Evolutionary conservation across 2,888 invertebrate species (phyloP).

Genomic region (Rhyacophila evoluta): DNA sequence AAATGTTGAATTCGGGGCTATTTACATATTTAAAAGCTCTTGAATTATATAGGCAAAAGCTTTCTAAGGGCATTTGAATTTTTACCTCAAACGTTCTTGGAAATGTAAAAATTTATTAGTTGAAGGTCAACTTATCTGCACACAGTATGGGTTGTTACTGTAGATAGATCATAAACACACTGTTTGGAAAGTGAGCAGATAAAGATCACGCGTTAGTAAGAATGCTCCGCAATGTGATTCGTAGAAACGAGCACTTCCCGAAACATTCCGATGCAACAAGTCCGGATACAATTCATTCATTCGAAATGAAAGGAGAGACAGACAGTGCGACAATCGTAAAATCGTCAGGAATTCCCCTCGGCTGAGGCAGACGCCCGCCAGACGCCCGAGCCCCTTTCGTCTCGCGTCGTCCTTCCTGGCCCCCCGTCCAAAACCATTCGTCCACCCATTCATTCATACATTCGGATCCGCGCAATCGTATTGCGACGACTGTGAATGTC

Average conservation of each 20-base stretch:
- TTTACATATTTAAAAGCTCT: too few species aligned
- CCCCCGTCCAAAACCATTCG: constrained; percentile 15
- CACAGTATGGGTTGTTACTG: too few species aligned
- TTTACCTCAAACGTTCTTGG: too few species aligned
- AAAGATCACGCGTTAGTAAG: background rate
- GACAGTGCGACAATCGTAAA: constrained; percentile 39
- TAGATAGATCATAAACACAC: too few species aligned
- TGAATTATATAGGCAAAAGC: too few species aligned
- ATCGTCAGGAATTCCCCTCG: constrained; percentile 23
- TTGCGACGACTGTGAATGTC: constrained; percentile 37
- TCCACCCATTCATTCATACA: constrained; percentile 46
- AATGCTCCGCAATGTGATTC: background rate
- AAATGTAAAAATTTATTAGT: too few species aligned
- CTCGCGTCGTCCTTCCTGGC: background rate
- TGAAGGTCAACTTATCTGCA: too few species aligned
- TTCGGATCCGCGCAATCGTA: constrained; percentile 49
- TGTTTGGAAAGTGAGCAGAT: background rate
- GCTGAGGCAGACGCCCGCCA: constrained; percentile 26
- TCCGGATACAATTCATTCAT: constrained; percentile 33
- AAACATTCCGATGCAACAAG: constrained; percentile 32
- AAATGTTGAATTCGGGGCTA: too few species aligned
- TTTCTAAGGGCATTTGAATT: too few species aligned
- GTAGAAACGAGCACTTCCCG: constrained; percentile 3
- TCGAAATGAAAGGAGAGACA: constrained; percentile 37
- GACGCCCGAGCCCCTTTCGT: background rate